Evolutionary conservation across 2,888 invertebrate species (phyloP).

Genomic region (Metalampra italica): DNA sequence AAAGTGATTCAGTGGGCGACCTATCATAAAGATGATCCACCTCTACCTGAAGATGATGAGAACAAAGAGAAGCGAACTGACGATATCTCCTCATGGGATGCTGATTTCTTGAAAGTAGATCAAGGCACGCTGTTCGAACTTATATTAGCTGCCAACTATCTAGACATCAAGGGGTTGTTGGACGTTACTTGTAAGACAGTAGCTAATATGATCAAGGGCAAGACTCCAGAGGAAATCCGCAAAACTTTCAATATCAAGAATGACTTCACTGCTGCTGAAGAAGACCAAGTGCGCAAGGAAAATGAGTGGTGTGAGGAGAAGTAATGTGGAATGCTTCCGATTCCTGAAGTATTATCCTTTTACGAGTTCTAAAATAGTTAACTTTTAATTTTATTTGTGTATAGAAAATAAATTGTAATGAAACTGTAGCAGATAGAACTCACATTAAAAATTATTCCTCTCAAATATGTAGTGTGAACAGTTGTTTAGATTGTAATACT

Average conservation of each 20-base stretch:
- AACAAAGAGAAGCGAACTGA: slow-evolving; percentile 99
- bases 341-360: not conserved
- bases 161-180: slow-evolving; percentile 96
- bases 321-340: slow-evolving; percentile 43
- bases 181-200: slow-evolving; percentile 99
- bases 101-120: slow-evolving; percentile 98
- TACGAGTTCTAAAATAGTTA: slow-evolving; percentile 3
- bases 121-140: slow-evolving; percentile 97
- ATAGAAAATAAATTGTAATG: not conserved
- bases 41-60: slow-evolving; percentile 97
- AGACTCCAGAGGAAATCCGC: slow-evolving; percentile 97
- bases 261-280: slow-evolving; percentile 96
- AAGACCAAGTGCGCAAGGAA: slow-evolving; percentile 98
- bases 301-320: slow-evolving; percentile 97
- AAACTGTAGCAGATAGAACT: not conserved
- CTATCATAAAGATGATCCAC: slow-evolving; percentile 96
- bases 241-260: slow-evolving; percentile 98
- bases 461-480: too few relatives aligned
- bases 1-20: slow-evolving; percentile 97
- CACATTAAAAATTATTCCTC: too few relatives aligned
- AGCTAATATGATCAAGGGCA: slow-evolving; percentile 99
- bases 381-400: not conserved
- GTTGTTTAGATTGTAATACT: too few relatives aligned
- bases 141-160: slow-evolving; percentile 97
- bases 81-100: slow-evolving; percentile 99